These are phyloP conservation scores for Synanthedon andrenaeformis DNA, from an alignment of 2,888 invertebrate species.

Conservation along the genomic window DNA sequence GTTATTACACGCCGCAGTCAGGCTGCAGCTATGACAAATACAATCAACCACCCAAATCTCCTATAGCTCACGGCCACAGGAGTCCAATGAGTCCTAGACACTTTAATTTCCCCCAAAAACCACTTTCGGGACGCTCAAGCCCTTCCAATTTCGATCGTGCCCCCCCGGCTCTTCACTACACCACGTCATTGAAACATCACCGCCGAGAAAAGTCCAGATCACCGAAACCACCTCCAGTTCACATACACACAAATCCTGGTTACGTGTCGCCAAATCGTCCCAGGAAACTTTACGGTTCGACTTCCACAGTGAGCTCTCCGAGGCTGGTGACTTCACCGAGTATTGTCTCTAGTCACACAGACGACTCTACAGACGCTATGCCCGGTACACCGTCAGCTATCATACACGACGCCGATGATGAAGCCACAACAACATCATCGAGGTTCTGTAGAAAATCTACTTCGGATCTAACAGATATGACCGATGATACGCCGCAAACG, in stretches of 20 bases:
- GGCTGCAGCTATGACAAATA: slow-evolving; percentile 62
- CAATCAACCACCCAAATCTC: slow-evolving; percentile 57
- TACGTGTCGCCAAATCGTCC: slow-evolving; percentile 67
- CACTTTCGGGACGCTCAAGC: slow-evolving; percentile 54
- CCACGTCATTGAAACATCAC: slow-evolving; percentile 52
- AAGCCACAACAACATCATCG: slow-evolving; percentile 55
- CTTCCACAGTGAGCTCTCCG: slow-evolving; percentile 57
- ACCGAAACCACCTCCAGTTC: slow-evolving; percentile 64
- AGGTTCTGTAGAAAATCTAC: slow-evolving; percentile 79
- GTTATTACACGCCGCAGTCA: slow-evolving; percentile 69
- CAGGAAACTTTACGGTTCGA: slow-evolving; percentile 52
- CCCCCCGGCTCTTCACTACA: slow-evolving; percentile 42
- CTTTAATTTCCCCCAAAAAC: slow-evolving; percentile 68
- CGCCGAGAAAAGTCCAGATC: slow-evolving; percentile 56
- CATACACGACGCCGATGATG: slow-evolving; percentile 54
- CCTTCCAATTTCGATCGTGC: slow-evolving; percentile 45
- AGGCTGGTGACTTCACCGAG: slow-evolving; percentile 56
- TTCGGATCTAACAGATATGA: slow-evolving; percentile 77
- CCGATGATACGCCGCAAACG: slow-evolving; percentile 70
- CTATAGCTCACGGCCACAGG: slow-evolving; percentile 65
- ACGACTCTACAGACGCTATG: slow-evolving; percentile 54
- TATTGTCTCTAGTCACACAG: slow-evolving; percentile 62
- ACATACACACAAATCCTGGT: slow-evolving; percentile 73
- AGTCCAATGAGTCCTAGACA: slow-evolving; percentile 73
- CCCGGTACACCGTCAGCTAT: slow-evolving; percentile 51